Conservation (phyloP, 2,888 invertebrate genomes). For the Torymus tubicola region DNA sequence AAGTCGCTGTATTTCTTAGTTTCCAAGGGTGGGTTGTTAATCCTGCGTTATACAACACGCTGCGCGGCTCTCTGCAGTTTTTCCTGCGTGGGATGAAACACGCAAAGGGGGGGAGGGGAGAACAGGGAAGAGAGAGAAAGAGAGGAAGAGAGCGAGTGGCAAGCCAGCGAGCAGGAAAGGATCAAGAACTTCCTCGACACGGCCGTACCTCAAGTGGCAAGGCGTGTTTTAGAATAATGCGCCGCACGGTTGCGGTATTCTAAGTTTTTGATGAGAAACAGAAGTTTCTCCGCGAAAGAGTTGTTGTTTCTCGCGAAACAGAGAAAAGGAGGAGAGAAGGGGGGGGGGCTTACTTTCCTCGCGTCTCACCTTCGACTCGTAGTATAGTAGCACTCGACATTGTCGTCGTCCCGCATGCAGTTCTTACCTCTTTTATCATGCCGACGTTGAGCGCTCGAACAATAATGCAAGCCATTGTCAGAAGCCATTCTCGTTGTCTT, state of each 20-base stretch:
- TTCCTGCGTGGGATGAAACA: slow-evolving; percentile 53
- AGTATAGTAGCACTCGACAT: slow-evolving; percentile 8
- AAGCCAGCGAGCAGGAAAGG: slow-evolving; percentile 45
- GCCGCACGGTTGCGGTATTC: slow-evolving; percentile 19
- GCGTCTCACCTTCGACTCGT: slow-evolving; percentile 40
- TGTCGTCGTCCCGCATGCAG: not conserved
- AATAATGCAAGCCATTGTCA: slow-evolving; percentile 5
- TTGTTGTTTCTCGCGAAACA: slow-evolving; percentile 30
- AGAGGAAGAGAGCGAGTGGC: not conserved
- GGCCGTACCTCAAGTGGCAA: slow-evolving; percentile 57
- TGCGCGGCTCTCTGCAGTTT: slow-evolving; percentile 28
- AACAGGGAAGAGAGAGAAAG: not conserved
- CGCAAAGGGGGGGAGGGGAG: slow-evolving; percentile 13
- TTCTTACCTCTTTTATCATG: not conserved
- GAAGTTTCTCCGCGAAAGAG: slow-evolving; percentile 54
- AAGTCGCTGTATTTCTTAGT: slow-evolving; percentile 46
- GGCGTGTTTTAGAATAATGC: slow-evolving; percentile 58
- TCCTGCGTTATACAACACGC: slow-evolving; percentile 43
- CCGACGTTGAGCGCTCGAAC: not conserved
- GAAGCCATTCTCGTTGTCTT: slow-evolving; percentile 9
- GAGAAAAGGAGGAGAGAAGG: no score
- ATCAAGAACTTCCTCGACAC: slow-evolving; percentile 60
- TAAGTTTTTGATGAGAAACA: slow-evolving; percentile 59
- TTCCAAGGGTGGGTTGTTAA: slow-evolving; percentile 54
- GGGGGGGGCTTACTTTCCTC: not conserved